phyloP scores from a whole-genome alignment of 2,797 vertebrate genomes.

The Gymnothorax reevesii region DNA sequence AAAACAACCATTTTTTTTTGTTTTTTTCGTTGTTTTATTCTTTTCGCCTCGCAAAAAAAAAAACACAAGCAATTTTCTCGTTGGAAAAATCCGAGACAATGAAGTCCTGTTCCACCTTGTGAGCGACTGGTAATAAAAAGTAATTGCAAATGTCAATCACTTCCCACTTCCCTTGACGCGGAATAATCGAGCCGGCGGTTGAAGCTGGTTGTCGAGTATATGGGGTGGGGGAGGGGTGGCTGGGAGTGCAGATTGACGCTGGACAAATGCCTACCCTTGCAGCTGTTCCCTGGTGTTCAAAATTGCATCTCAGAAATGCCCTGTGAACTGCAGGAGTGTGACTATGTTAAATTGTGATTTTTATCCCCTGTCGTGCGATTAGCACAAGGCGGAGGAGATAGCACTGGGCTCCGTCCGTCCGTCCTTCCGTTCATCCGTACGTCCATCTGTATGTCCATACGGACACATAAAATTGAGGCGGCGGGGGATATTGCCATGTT shows the following conservation, averaged over 20 bases:
- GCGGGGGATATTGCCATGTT: too few relatives aligned
- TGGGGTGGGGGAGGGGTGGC: neutral
- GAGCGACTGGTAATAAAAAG: constrained; percentile 73
- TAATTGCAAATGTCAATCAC: constrained; percentile 81
- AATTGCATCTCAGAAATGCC: neutral
- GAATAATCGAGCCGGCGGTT: constrained; percentile 47
- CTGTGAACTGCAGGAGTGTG: neutral
- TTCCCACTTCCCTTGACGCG: constrained; percentile 52
- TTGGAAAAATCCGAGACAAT: constrained; percentile 64
- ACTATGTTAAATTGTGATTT: neutral
- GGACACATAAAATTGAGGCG: too few relatives aligned
- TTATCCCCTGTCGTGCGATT: too few relatives aligned
- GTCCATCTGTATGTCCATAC: too few relatives aligned
- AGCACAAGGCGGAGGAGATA: too few relatives aligned
- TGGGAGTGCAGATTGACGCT: neutral
- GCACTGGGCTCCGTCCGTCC: too few relatives aligned
- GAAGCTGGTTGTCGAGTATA: neutral
- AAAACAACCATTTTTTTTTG: constrained; percentile 17
- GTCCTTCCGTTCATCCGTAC: too few relatives aligned
- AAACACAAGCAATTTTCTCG: constrained; percentile 35
- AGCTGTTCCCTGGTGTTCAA: neutral
- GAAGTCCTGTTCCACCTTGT: constrained; percentile 69
- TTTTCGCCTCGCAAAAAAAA: constrained; percentile 46
- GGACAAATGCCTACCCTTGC: neutral
- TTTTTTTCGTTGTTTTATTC: constrained; percentile 3